Percentiles rank a stretch among this genome's conserved stretches.
phyloP scores from a whole-genome alignment of 2,797 vertebrate species.

The Crax fasciolata region DNA sequence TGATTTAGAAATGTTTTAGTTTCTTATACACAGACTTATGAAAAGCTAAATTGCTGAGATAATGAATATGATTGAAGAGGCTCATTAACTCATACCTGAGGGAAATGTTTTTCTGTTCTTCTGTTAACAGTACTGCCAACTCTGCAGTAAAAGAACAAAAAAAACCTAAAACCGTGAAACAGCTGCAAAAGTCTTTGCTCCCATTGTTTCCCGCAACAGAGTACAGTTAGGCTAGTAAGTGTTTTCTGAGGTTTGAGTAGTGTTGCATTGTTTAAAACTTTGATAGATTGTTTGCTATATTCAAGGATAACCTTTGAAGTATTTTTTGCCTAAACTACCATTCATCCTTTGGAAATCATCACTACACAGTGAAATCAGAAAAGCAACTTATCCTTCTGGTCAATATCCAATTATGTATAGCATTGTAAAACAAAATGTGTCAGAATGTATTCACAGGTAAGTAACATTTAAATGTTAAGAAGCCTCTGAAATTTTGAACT shows the following conservation, averaged over 20 bases:
- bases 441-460: conserved; percentile 48
- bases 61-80: conserved; percentile 87
- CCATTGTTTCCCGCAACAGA: conserved; percentile 70
- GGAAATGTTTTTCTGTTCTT: conserved; percentile 85
- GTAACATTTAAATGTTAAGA: conserved; percentile 68
- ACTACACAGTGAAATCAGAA: conserved; percentile 44
- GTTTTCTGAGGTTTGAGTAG: conserved; percentile 26
- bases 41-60: conserved; percentile 81
- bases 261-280: conserved; percentile 54
- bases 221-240: conserved; percentile 73
- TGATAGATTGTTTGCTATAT: conserved; percentile 43
- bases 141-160: conserved; percentile 71
- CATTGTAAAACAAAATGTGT: conserved; percentile 30
- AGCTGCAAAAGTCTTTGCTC: conserved; percentile 80
- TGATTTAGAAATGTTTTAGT: conserved; percentile 11
- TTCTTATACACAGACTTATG: conserved; percentile 29
- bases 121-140: conserved; percentile 80
- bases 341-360: conserved; percentile 44
- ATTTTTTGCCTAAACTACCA: conserved; percentile 14
- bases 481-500: conserved; percentile 73
- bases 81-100: conserved; percentile 87
- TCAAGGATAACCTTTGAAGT: conserved; percentile 23
- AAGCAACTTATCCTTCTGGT: conserved; percentile 49
- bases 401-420: conserved; percentile 34
- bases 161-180: conserved; percentile 41